Percentiles rank a stretch among this genome's conserved stretches.
Evolutionary conservation across 2,888 invertebrate genomes (phyloP).

Genomic region (Hecatera dysodea): DNA sequence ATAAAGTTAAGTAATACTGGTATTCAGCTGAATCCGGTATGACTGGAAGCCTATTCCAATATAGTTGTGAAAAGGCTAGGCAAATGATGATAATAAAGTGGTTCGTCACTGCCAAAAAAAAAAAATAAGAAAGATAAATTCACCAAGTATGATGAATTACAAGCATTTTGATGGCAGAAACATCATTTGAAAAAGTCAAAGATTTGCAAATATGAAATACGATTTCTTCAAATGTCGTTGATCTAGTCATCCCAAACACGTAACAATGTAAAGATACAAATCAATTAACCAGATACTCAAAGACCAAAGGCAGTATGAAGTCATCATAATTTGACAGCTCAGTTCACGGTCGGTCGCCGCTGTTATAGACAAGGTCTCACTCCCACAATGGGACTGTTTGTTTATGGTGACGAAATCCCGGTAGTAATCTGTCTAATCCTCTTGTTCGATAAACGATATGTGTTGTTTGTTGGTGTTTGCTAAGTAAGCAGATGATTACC

Average conservation of each 20-base stretch:
- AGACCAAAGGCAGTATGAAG: conserved; percentile 32
- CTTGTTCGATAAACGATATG: conserved; percentile 15
- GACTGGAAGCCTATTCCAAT: no score
- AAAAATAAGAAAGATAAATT: neutral
- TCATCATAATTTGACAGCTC: conserved; percentile 48
- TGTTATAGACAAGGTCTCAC: conserved; percentile 40
- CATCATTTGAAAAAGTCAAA: no score
- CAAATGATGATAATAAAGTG: no score
- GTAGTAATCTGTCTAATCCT: conserved; percentile 29
- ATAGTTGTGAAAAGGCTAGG: no score
- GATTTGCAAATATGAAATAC: no score
- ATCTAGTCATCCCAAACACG: no score
- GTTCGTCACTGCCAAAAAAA: no score
- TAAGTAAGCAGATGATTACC: conserved; percentile 36
- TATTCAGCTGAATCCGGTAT: no score
- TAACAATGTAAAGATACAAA: conserved; percentile 19
- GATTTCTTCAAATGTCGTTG: no score
- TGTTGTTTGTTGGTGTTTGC: conserved; percentile 19
- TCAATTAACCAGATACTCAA: conserved; percentile 6
- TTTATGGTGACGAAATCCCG: conserved; percentile 38
- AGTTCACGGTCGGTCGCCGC: conserved; percentile 60
- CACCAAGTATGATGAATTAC: neutral
- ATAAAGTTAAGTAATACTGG: no score
- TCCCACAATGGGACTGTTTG: conserved; percentile 38
- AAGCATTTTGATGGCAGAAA: neutral